Evolutionary conservation across 2,797 vertebrate species (phyloP), one percentile per base, ranked within the genome.

Genomic region (Catostomus latipinnis): DNA sequence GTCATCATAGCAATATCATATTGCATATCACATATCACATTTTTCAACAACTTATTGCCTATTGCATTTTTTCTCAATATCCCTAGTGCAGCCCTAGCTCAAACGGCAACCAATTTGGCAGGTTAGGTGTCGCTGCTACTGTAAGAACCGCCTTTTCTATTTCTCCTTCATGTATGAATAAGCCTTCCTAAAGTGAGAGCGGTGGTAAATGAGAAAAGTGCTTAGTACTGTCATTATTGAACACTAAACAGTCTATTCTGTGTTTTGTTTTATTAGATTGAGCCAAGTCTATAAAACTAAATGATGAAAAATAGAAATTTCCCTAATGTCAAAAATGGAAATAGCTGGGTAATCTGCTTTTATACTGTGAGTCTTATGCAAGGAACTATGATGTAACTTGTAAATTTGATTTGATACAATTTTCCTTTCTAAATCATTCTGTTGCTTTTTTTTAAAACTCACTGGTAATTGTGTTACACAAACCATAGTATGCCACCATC

Each of bases 381-480:
- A 57, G 14, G 11, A 65, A 67, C 74, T 56, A 60, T 62, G 60
- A 43, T 68, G 13, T 57, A 49, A 50, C 53, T 58, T 13, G 43
- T 8, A 58, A 76, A 76, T 68, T 43, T 1, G 65, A 60, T 76
- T 76, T 58, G 56, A 76, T 49, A 68, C 74, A 34, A 50, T 76
- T 76, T 76, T 76, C 34, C 4, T 34, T 76, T 76, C 68, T 50
- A 58, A 76, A 60, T 68, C 46, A 50, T 50, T 68, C 18, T 34
- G 63, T 58, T 68, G 6, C 18, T 2, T 52, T 62, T 6, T 45
- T 49, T 43, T 67, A 49, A 11, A 58, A 76, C 65, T 76, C 74
- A 22, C 65, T 76, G 45, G 65, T 76, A 76, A 76, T 78, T 78
- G 76, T 53, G 67, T 78, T 70, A 70, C 48, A 70, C 61, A 68